Evolutionary conservation across 2,113 vertebrate genomes (phyloP).

Genomic region (Axis porcinus): DNA sequence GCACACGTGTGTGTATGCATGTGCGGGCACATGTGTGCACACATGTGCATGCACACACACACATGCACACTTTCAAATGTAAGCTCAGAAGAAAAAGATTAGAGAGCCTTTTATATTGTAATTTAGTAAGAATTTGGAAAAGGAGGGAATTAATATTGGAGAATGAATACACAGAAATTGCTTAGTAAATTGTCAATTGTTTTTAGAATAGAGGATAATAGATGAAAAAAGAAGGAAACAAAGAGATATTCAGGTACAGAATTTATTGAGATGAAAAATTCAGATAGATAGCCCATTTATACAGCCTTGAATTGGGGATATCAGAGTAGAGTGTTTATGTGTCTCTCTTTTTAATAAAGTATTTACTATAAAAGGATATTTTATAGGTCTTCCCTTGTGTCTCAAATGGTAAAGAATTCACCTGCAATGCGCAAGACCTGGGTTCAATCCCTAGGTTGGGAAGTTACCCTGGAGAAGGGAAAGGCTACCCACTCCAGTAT

Average conservation of each 20-base stretch:
- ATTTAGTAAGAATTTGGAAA: background rate
- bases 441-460: background rate
- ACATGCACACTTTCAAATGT: background rate
- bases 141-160: background rate
- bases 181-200: background rate
- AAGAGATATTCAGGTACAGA: background rate
- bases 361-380: background rate
- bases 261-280: background rate
- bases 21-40: rapidly evolving
- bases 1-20: background rate
- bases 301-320: background rate
- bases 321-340: background rate
- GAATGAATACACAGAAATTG: background rate
- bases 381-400: background rate
- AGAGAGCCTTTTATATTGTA: background rate
- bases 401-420: background rate
- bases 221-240: background rate
- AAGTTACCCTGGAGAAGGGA: background rate
- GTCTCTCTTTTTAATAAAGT: background rate
- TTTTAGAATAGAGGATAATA: background rate
- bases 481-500: background rate
- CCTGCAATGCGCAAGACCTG: background rate
- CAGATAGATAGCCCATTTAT: background rate
- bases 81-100: background rate
- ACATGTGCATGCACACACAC: rapidly evolving